Conservation (phyloP, 2,888 invertebrate genomes). For the Sussaba pulchella region DNA sequence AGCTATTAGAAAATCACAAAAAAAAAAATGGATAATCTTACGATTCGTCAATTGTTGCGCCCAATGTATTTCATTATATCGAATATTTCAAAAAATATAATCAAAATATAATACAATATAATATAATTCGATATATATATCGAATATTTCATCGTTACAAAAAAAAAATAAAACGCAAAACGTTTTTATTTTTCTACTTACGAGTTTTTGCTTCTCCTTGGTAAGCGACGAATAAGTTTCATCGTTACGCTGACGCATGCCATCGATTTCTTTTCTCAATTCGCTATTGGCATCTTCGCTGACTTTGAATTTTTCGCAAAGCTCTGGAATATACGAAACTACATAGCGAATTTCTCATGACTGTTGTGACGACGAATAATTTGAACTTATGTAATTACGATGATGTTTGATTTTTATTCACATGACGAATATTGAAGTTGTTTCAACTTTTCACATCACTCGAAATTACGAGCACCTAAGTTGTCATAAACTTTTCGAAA, state of each 20-base stretch:
- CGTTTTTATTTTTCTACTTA: conserved; percentile 67
- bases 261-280: conserved; percentile 84
- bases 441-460: neutral
- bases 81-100: no score
- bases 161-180: no score
- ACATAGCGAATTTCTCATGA: conserved; percentile 28
- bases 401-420: neutral
- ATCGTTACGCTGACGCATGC: conserved; percentile 84
- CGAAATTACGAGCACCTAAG: no score
- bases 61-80: no score
- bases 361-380: neutral
- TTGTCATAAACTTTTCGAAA: neutral
- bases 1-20: no score
- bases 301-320: conserved; percentile 85
- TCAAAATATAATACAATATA: no score
- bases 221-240: conserved; percentile 66
- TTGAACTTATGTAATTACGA: neutral
- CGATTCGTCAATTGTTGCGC: no score
- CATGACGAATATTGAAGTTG: neutral
- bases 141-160: no score
- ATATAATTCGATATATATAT: no score
- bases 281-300: conserved; percentile 86
- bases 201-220: conserved; percentile 80
- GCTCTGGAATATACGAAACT: conserved; percentile 81
- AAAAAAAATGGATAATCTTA: no score